These are phyloP conservation scores for Chromis chromis DNA, from an alignment of 2,797 vertebrate genomes.

Conservation along the genomic window DNA sequence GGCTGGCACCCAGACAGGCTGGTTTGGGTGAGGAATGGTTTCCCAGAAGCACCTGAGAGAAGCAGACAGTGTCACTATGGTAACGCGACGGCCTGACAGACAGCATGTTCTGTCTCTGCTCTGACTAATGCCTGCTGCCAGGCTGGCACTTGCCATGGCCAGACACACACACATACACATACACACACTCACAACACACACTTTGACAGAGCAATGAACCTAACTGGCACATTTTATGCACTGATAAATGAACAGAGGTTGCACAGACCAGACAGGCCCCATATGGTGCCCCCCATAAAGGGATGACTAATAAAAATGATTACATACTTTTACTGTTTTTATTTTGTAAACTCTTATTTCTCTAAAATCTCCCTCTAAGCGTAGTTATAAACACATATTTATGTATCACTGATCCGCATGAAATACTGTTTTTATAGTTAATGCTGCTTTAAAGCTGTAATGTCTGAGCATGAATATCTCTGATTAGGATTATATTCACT, in stretches of 20 bases:
- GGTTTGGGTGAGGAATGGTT: constrained; percentile 78
- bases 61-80: constrained; percentile 80
- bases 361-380: background rate
- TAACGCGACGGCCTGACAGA: constrained; percentile 80
- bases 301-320: constrained; percentile 27
- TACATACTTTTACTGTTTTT: constrained; percentile 6
- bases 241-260: constrained; percentile 49
- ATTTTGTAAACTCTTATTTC: background rate
- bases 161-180: constrained; percentile 46
- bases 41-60: constrained; percentile 82
- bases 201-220: constrained; percentile 50
- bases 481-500: too few species aligned
- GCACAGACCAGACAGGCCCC: constrained; percentile 54
- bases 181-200: constrained; percentile 31
- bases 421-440: too few species aligned
- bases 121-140: constrained; percentile 85
- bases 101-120: constrained; percentile 82
- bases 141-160: constrained; percentile 76
- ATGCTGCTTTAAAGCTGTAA: too few species aligned
- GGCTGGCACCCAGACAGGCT: constrained; percentile 72
- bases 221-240: constrained; percentile 52
- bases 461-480: too few species aligned
- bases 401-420: too few species aligned
- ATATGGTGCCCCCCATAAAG: constrained; percentile 42
- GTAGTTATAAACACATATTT: background rate